A percentile compares a stretch with the other conserved stretches of the same genome.
These are phyloP conservation scores for Eulemur coronatus DNA, from an alignment of 2,797 vertebrate species.

Conservation along the genomic window DNA sequence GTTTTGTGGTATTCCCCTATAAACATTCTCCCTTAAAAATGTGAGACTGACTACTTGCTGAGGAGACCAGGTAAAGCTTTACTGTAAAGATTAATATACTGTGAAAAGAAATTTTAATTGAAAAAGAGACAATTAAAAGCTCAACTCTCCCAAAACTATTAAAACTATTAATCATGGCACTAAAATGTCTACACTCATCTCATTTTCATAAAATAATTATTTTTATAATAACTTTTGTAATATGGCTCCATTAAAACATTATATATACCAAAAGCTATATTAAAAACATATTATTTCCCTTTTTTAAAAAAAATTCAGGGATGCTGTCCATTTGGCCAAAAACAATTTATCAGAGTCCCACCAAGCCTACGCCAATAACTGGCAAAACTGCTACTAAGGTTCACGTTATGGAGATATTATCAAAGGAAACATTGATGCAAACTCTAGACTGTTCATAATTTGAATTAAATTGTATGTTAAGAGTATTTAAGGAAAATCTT, in stretches of 20 bases:
- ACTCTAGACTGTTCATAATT: background rate
- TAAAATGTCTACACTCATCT: slow-evolving; percentile 27
- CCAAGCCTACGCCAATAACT: background rate
- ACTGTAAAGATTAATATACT: background rate
- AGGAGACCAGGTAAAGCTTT: slow-evolving; percentile 5
- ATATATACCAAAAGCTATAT: slow-evolving; percentile 12
- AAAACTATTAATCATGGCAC: slow-evolving; percentile 30
- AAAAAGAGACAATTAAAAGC: slow-evolving; percentile 37
- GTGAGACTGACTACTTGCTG: background rate
- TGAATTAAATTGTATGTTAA: background rate
- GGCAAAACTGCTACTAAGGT: background rate
- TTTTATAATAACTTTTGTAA: slow-evolving; percentile 25
- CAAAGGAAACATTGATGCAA: background rate
- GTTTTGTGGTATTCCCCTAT: background rate
- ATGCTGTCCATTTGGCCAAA: background rate
- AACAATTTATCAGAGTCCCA: background rate
- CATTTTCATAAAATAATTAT: slow-evolving; percentile 40
- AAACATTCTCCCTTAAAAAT: background rate
- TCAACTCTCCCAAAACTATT: slow-evolving; percentile 36
- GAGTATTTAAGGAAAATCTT: slow-evolving; percentile 32
- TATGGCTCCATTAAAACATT: slow-evolving; percentile 14
- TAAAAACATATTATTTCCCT: background rate
- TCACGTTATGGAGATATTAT: background rate
- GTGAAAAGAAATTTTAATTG: slow-evolving; percentile 11
- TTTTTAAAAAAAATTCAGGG: slow-evolving; percentile 27